phyloP scores from a whole-genome alignment of 2,113 vertebrate species.

The Pteruthius melanotis region DNA sequence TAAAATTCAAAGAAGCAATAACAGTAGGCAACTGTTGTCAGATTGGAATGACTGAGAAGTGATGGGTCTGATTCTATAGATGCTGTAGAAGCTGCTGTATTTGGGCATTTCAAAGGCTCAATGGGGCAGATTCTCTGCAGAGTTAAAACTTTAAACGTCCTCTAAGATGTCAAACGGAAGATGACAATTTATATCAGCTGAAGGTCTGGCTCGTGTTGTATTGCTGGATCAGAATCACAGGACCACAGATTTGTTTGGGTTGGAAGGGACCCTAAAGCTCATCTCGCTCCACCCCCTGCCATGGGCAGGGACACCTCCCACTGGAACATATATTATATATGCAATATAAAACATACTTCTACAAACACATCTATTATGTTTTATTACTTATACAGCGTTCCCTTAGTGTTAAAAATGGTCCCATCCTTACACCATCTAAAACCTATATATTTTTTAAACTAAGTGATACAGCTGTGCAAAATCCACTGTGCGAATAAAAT shows the following conservation, averaged over 20 bases:
- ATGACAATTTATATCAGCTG: not conserved
- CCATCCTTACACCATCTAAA: not conserved
- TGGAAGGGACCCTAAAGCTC: not conserved
- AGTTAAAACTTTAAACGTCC: not conserved
- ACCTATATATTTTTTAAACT: not conserved
- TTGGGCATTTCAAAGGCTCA: not conserved
- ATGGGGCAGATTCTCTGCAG: not conserved
- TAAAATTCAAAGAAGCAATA: constrained; percentile 37
- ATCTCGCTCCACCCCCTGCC: not conserved
- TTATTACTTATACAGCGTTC: not conserved
- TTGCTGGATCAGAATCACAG: not conserved
- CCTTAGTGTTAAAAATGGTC: not conserved
- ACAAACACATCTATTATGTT: not conserved
- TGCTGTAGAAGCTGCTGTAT: not conserved
- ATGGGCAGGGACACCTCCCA: not conserved
- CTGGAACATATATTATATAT: not conserved
- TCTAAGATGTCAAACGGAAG: not conserved
- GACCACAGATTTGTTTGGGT: not conserved
- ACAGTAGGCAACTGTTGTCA: not conserved
- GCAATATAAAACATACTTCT: not conserved
- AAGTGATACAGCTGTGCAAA: not conserved
- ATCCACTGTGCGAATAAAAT: not conserved
- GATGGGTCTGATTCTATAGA: not conserved
- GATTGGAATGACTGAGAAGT: not conserved
- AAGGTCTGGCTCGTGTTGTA: not conserved